Base-by-base conservation (phyloP, 2,113 vertebrate species). In the Etheostoma spectabile region DNA sequence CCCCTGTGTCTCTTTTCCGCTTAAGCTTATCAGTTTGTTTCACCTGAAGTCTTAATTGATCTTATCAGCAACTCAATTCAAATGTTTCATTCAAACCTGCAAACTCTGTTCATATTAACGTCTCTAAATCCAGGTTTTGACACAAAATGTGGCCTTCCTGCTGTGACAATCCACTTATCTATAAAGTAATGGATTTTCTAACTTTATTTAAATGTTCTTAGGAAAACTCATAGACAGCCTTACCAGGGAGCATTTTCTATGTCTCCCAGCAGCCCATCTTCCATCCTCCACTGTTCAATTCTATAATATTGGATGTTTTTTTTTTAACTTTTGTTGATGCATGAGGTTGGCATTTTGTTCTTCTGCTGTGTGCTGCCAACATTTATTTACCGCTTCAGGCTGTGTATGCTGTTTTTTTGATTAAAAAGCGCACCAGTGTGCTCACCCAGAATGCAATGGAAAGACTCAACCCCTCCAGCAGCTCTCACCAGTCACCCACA, bases 301-400 rank as follows among this genome's bases (percentile, higher is more conserved):
- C 19, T 45, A 22, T 6, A 38, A 38, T 59, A 49, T 77, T 46
- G 59, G 62, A 57, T 69, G 21, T 72, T 60, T 68, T 56, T 62
- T 72, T 60, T 68, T 56, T 33, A 62, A 18, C 80, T 66, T 73
- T 21, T 66, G 79, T 85, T 77, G 71, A 68, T 74, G 56, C 42
- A 42, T 22, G 14, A 15, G 22, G 56, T 75, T 5, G 42, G 70
- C 48, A 55, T 81, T 88, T 85, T 88, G 79, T 90, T 80, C 70
- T 15, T 63, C 53, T 60, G 74, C 61, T 79, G 84, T 82, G 75
- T 65, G 69, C 60, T 80, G 82, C 86, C 85, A 86, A 83, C 69
- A 18, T 53, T 42, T 77, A 57, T 78, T 24, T 5, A 14, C 46
- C 1, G 82, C 85, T 88, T 16, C 68, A n/a, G 83, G 83, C 85